Evolutionary conservation across 2,888 invertebrate genomes (phyloP), one percentile per base, ranked within the genome.

Genomic region (Reticulitermes lucifugus): DNA sequence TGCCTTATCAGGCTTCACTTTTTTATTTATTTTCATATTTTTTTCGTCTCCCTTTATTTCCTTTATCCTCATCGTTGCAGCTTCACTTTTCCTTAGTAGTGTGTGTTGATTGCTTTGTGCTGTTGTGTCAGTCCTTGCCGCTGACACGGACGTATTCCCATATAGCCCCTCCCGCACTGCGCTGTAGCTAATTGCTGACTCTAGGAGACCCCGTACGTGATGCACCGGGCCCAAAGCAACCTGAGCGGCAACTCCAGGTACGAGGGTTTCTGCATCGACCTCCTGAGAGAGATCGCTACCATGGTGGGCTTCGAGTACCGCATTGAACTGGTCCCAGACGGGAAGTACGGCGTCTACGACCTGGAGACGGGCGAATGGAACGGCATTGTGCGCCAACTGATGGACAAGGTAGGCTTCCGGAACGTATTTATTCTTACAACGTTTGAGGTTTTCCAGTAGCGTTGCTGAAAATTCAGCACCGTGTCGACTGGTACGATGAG

Each of bases 301-400:
- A 93, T 93, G 92, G 93, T 94, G 87, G 94, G 94, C 86, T 95
- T 95, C 91, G 93, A 94, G 89, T 95, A 95, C 90, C 92, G 92
- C 88, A 93, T 95, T 88, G 93, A 94, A 89, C 91, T 93, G 88
- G 94, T 93, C 87, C 94, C 93, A 29, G 93, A 94, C 89, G 93
- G 93, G 88, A 94, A 94, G 90, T 96, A 96, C 90, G 96, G 96
- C 65, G 95, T 94, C 84, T 94, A 94, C 89, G 94, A 96, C 91
- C 93, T 94, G 87, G 93, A 94, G 87, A 95, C 95, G 9, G 95
- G 95, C 35, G 94, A 95, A 90, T 96, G 95, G 95, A 95, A 95
- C 89, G 95, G 95, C 85, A 93, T 94, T 88, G 94, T 94, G 51
- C 91, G 93, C 83, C 93, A 94, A 88, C 92, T 94, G 87, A 94